Evolutionary conservation across 1,140 invertebrate genomes (phyloP).

Genomic region (Sminthurinus signatus): DNA sequence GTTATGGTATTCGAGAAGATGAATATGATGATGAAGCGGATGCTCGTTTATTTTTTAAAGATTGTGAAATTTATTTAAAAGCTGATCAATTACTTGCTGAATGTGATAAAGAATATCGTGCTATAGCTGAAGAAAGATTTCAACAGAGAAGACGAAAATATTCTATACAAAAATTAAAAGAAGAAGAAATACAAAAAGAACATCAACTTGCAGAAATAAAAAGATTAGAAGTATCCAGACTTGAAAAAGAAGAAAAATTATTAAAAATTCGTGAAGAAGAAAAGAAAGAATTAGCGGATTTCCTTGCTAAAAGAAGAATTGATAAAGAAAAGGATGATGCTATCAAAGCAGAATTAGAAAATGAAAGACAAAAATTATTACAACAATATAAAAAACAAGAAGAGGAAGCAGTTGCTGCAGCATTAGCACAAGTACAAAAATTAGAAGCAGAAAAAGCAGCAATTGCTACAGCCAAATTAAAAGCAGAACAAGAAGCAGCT

Average conservation of each 20-base stretch:
- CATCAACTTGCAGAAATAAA: neutral
- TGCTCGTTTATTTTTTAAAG: neutral
- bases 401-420: neutral
- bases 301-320: neutral
- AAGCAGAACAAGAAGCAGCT: constrained; percentile 8
- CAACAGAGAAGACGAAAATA: neutral
- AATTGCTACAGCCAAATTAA: neutral
- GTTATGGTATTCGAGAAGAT: constrained; percentile 17
- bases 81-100: neutral
- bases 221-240: neutral
- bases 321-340: neutral
- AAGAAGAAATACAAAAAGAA: neutral
- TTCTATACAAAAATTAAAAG: neutral
- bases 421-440: neutral
- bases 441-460: neutral
- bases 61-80: neutral
- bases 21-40: constrained; percentile 9
- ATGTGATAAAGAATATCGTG: neutral
- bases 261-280: neutral
- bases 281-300: neutral
- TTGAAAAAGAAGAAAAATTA: neutral
- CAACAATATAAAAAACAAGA: constrained; percentile 4
- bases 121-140: neutral
- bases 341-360: neutral
- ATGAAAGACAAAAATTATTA: neutral